These are phyloP conservation scores for Sceloporus undulatus DNA, from an alignment of 2,113 vertebrate genomes.

Conservation along the genomic window DNA sequence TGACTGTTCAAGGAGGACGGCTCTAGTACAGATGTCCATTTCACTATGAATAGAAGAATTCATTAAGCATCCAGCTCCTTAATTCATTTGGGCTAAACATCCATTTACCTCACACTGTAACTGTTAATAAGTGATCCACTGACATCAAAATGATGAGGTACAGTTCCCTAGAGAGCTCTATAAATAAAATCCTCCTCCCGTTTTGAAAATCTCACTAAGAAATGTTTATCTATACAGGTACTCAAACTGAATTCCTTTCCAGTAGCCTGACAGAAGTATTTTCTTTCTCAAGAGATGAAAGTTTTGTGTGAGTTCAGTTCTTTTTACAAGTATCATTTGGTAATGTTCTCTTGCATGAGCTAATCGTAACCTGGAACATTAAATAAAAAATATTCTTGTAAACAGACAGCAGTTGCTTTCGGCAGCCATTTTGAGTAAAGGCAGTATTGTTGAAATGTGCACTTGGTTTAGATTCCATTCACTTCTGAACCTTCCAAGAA, in stretches of 20 bases:
- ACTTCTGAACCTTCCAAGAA: background rate
- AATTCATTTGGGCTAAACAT: conserved; percentile 57
- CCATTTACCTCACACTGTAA: conserved; percentile 45
- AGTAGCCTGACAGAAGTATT: conserved; percentile 72
- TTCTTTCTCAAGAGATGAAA: conserved; percentile 69
- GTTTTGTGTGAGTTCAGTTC: conserved; percentile 75
- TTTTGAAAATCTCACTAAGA: conserved; percentile 62
- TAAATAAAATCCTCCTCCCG: conserved; percentile 52
- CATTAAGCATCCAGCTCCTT: conserved; percentile 62
- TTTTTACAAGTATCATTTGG: conserved; percentile 75
- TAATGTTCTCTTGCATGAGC: conserved; percentile 78
- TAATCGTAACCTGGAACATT: conserved; percentile 77
- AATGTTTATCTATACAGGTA: conserved; percentile 72
- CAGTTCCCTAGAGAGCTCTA: conserved; percentile 65
- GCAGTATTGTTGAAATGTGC: conserved; percentile 35
- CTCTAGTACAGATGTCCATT: conserved; percentile 44
- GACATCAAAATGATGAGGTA: conserved; percentile 65
- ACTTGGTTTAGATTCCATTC: background rate
- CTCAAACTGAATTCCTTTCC: conserved; percentile 75
- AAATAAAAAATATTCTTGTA: conserved; percentile 74
- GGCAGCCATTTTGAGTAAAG: conserved; percentile 44
- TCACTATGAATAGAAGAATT: conserved; percentile 61
- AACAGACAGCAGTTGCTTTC: conserved; percentile 73
- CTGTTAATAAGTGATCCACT: conserved; percentile 70
- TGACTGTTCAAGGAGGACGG: conserved; percentile 43